Percentiles rank a stretch among this genome's conserved stretches.
Conservation (phyloP, 1,140 invertebrate genomes). For the Drosophila burlai region DNA sequence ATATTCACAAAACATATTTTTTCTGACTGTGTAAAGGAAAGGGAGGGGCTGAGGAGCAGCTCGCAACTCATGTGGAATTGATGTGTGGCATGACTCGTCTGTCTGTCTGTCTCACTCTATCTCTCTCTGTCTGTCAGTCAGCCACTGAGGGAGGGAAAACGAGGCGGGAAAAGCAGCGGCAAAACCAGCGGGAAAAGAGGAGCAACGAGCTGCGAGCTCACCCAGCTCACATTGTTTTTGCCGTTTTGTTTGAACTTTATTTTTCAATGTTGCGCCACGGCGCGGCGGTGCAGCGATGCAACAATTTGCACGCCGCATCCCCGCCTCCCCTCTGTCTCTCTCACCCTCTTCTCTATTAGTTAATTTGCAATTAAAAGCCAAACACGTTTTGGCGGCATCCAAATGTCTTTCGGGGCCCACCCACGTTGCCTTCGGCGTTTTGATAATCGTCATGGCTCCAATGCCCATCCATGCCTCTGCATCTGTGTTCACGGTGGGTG, state of each 20-base stretch:
- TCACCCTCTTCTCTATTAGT: slow-evolving; percentile 39
- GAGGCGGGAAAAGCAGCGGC: slow-evolving; percentile 1
- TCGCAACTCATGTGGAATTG: slow-evolving; percentile 82
- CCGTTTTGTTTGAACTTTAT: slow-evolving; percentile 79
- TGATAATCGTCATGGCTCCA: slow-evolving; percentile 42
- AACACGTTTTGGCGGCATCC: slow-evolving; percentile 69
- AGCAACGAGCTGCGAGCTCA: slow-evolving; percentile 8
- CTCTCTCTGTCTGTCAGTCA: slow-evolving; percentile 31
- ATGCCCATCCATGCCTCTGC: slow-evolving; percentile 1
- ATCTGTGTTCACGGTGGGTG: slow-evolving; percentile 11
- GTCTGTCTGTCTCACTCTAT: slow-evolving; percentile 20
- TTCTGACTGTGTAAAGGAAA: slow-evolving; percentile 3
- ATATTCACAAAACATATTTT: too few species aligned
- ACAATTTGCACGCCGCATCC: slow-evolving; percentile 4
- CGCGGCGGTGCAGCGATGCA: slow-evolving; percentile 50
- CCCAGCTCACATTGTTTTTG: slow-evolving; percentile 35
- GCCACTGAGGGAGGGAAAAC: slow-evolving; percentile 5
- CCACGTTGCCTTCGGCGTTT: slow-evolving; percentile 69
- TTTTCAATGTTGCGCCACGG: slow-evolving; percentile 71
- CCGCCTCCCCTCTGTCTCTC: not conserved
- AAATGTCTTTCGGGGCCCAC: slow-evolving; percentile 60
- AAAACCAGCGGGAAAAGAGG: slow-evolving; percentile 26
- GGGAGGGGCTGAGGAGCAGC: slow-evolving; percentile 37
- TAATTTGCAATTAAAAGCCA: slow-evolving; percentile 83
- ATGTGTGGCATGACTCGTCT: slow-evolving; percentile 78